These are phyloP conservation scores for Clamator glandarius DNA, from an alignment of 2,797 vertebrate genomes.

Conservation along the genomic window DNA sequence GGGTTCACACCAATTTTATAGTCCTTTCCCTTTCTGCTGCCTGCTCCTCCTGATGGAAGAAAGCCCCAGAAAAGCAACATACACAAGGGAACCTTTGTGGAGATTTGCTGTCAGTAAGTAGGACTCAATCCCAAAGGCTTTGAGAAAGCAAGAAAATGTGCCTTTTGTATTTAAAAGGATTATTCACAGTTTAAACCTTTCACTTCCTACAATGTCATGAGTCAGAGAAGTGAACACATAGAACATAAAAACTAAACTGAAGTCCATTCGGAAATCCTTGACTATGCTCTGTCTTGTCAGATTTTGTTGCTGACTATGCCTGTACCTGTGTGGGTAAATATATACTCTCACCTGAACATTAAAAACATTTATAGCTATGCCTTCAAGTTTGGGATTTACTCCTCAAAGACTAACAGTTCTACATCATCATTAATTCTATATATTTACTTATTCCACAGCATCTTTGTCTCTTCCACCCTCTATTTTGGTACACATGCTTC, in stretches of 20 bases:
- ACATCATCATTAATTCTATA: neutral
- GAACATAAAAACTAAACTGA: neutral
- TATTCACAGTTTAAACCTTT: neutral
- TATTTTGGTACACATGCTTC: neutral
- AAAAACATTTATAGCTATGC: neutral
- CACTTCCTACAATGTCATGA: neutral
- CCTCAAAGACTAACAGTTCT: neutral
- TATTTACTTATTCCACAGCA: neutral
- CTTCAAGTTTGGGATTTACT: slow-evolving; percentile 26
- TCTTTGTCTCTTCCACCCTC: neutral
- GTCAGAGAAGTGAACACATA: neutral
- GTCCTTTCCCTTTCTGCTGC: neutral
- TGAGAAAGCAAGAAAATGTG: neutral
- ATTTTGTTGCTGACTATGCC: neutral
- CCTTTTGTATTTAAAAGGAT: neutral
- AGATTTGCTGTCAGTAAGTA: neutral
- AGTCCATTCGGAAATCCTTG: neutral
- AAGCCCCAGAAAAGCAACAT: neutral
- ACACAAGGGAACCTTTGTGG: neutral
- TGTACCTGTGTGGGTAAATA: neutral
- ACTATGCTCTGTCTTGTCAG: neutral
- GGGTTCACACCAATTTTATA: neutral
- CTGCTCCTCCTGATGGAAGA: neutral
- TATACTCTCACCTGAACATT: neutral
- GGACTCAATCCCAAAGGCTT: neutral